Percentiles rank a stretch among this genome's conserved stretches.
Evolutionary conservation across 2,797 vertebrate species (phyloP).

Genomic region (Brachymystax lenok): DNA sequence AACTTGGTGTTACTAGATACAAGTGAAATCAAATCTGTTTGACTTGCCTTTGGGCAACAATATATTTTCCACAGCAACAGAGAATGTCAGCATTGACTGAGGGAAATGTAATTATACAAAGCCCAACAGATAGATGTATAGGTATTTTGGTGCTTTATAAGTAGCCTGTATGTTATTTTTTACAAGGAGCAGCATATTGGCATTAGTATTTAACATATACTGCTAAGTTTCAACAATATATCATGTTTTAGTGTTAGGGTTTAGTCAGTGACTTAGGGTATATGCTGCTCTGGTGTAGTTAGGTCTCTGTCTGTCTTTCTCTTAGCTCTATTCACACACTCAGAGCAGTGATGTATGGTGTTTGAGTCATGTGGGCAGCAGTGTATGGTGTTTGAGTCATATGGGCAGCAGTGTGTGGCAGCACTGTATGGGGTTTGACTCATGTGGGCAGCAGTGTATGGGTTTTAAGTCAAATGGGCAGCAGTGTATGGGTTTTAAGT

Average conservation of each 20-base stretch:
- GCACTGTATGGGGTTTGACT: too few species aligned
- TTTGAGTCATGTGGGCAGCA: too few species aligned
- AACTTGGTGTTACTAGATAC: conserved; percentile 77
- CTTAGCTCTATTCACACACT: too few species aligned
- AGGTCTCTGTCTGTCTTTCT: too few species aligned
- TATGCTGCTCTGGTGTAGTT: too few species aligned
- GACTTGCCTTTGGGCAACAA: conserved; percentile 73
- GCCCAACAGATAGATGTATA: conserved; percentile 65
- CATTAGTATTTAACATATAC: conserved; percentile 8
- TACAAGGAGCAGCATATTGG: neutral
- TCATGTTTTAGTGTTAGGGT: conserved; percentile 24
- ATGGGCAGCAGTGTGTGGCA: fast-evolving
- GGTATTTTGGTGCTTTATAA: conserved; percentile 44
- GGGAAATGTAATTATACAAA: conserved; percentile 66
- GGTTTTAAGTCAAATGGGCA: too few species aligned
- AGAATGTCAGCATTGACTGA: conserved; percentile 65
- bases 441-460: too few species aligned
- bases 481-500: too few species aligned
- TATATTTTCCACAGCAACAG: conserved; percentile 60
- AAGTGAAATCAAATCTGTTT: conserved; percentile 81
- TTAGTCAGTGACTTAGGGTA: neutral
- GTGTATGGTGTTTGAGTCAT: too few species aligned
- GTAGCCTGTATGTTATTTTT: conserved; percentile 34
- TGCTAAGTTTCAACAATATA: conserved; percentile 33
- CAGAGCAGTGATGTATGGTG: too few species aligned